Evolutionary conservation across 2,888 invertebrate species (phyloP).

Genomic region (Belgica antarctica): DNA sequence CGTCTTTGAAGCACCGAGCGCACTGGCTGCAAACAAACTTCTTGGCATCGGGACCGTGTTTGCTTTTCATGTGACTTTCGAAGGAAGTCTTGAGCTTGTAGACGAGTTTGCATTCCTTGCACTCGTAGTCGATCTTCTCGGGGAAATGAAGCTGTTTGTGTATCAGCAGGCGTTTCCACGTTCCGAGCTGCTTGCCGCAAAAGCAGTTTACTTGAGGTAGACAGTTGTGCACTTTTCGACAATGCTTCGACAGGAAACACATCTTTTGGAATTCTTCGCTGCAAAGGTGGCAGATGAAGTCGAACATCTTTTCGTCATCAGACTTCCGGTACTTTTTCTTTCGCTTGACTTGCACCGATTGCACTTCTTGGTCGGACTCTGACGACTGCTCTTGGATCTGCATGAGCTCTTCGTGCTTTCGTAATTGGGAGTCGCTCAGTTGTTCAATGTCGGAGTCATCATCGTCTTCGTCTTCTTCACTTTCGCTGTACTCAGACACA

Average conservation of each 20-base stretch:
- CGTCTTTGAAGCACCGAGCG: constrained; percentile 33
- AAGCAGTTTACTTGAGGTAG: constrained; percentile 26
- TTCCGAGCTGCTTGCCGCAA: constrained; percentile 30
- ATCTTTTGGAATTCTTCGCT: constrained; percentile 21
- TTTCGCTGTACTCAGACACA: background rate
- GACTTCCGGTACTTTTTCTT: background rate
- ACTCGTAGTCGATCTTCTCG: constrained; percentile 36
- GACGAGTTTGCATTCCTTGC: constrained; percentile 20
- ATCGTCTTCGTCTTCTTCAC: constrained; percentile 12
- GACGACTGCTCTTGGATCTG: background rate
- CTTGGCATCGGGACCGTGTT: constrained; percentile 37
- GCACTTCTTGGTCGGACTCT: background rate
- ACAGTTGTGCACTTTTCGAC: constrained; percentile 21
- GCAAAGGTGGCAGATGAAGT: constrained; percentile 36
- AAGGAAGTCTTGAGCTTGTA: constrained; percentile 17
- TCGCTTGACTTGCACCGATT: background rate
- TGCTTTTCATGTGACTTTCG: constrained; percentile 25
- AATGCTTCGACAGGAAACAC: constrained; percentile 1
- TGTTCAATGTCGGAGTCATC: constrained; percentile 23
- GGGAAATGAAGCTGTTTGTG: constrained; percentile 39
- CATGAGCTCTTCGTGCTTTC: background rate
- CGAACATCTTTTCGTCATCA: constrained; percentile 14
- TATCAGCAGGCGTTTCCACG: constrained; percentile 23
- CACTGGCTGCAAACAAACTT: constrained; percentile 39
- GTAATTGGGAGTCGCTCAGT: constrained; percentile 6